These are phyloP conservation scores for Neogobius melanostomus DNA, from an alignment of 2,113 vertebrate species.

Conservation along the genomic window DNA sequence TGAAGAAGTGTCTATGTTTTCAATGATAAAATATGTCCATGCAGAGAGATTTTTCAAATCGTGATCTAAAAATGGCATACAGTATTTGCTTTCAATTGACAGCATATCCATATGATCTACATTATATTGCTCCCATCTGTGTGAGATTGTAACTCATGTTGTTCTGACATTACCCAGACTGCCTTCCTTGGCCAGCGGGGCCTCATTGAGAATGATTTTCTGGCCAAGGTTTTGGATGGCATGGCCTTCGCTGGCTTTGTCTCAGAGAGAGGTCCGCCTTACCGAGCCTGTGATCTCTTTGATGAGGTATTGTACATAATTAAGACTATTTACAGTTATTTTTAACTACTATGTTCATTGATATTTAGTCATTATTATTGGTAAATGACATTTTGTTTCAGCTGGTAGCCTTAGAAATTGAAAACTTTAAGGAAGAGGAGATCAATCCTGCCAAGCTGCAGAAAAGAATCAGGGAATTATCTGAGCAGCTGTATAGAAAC, in stretches of 20 bases:
- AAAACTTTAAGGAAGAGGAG: slow-evolving; percentile 90
- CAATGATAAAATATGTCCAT: slow-evolving; percentile 23
- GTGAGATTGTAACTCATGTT: slow-evolving; percentile 47
- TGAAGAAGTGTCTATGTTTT: slow-evolving; percentile 30
- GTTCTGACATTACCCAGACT: slow-evolving; percentile 80
- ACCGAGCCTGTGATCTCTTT: slow-evolving; percentile 94
- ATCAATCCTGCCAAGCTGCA: slow-evolving; percentile 83
- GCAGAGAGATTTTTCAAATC: slow-evolving; percentile 32
- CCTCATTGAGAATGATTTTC: slow-evolving; percentile 95
- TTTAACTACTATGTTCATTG: background rate
- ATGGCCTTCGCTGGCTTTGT: slow-evolving; percentile 99
- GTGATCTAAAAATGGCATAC: slow-evolving; percentile 31
- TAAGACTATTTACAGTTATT: too few species aligned
- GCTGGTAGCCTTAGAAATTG: slow-evolving; percentile 94
- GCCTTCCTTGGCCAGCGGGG: slow-evolving; percentile 96
- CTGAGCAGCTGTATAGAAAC: slow-evolving; percentile 94
- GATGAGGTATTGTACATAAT: slow-evolving; percentile 85
- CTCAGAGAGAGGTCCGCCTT: slow-evolving; percentile 95
- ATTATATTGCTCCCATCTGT: slow-evolving; percentile 47
- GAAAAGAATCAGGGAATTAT: slow-evolving; percentile 90
- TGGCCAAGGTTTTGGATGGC: slow-evolving; percentile 95
- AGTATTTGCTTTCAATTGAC: slow-evolving; percentile 33
- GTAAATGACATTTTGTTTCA: slow-evolving; percentile 47
- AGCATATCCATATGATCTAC: slow-evolving; percentile 35
- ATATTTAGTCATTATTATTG: background rate